Evolutionary conservation across 1,140 invertebrate species (phyloP), one percentile per base, ranked within the genome.

Genomic region (Atopsyche davidsoni): DNA sequence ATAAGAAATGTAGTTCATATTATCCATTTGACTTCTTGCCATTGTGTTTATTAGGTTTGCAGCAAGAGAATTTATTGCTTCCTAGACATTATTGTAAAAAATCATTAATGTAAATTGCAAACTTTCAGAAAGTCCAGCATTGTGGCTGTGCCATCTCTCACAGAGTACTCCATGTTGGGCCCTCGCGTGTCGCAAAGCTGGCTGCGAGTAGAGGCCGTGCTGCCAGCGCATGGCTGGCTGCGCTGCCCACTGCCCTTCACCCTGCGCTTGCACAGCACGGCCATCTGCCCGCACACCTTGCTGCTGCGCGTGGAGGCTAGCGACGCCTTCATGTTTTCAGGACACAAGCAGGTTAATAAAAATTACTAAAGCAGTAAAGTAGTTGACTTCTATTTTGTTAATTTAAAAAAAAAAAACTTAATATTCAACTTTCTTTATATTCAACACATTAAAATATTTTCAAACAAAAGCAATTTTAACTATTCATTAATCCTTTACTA

Each of bases 241-340:
- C 78, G 82, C 34, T 84, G 79, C 6, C 82, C 83, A 14, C 69
- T 87, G 45, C 72, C 79, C 17, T 70, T 88, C 6, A 78, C 77
- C 22, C 91, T 90, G 62, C 77, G 74, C 39, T 68, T 94, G 39
- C 73, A 77, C 54, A 92, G 92, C 66, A 78, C 81, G 50, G 85
- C 85, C 0, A 71, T 76, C 18, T 77, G 76, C 51, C 78, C 89
- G 7, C 77, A 89, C 38, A 82, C 87, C 39, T 68, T 93, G 9
- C 79, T 79, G 49, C 64, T 92, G 10, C 79, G 73, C 43, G 83
- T 93, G 71, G 87, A 92, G 56, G 80, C 83, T 1, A 87, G 80
- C 56, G 89, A 93, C 64, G 83, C 81, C 9, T 94, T 93, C 62
- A 91, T 93, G 86, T 93, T 88, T 73, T 80, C 89, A 58, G 91